Base-by-base conservation (phyloP, 2,888 invertebrate species). In the Cantharis lateralis region DNA sequence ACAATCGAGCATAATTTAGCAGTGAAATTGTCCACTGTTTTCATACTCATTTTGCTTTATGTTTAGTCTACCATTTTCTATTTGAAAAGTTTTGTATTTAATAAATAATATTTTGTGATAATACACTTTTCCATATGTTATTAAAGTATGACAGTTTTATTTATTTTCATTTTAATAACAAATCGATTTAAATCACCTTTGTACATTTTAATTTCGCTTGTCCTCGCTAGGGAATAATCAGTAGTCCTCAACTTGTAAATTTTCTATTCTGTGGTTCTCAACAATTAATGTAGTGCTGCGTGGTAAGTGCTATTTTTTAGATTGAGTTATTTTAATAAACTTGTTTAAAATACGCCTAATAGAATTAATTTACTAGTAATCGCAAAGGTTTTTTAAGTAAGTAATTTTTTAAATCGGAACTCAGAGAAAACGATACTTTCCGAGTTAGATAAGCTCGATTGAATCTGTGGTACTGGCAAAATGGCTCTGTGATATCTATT, bases 1-100 rank as follows among this genome's bases (percentile, higher is more conserved):
- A 91, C 87, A 79, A 91, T 85, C 61, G 90, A 90, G 84, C 91
- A 91, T 81, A 92, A 87, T 86, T 91, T 91, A 10, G 91, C 90
- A 66, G 91, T 91, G 80, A 92, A 89, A 85, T 92, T 92, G 85
- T 91, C 87, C 62, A 87, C 84, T 15, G 84, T 85, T 83, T 87
- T 87, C 87, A 87, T 88, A 69, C 32, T 69, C 32, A 69, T 66
- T 15, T 66, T 66, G 18, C 11, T 48, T 48, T 48, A 9, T 32
- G 4, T 7, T 48, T 48, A 48, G 1, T 13, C n/a, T n/a, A 48
- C 48, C 48, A 48, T 48, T 48, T 48, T 11, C 48, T 48, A 7
- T 48, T 48, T 48, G n/a, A 1, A 48, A 48, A 32, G 13, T 13
- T 32, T 32, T 32, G 13, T 1, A 13, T 32, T 32, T 32, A 32